Conservation (phyloP, 2,113 vertebrate genomes). For the Polypterus bichir region DNA sequence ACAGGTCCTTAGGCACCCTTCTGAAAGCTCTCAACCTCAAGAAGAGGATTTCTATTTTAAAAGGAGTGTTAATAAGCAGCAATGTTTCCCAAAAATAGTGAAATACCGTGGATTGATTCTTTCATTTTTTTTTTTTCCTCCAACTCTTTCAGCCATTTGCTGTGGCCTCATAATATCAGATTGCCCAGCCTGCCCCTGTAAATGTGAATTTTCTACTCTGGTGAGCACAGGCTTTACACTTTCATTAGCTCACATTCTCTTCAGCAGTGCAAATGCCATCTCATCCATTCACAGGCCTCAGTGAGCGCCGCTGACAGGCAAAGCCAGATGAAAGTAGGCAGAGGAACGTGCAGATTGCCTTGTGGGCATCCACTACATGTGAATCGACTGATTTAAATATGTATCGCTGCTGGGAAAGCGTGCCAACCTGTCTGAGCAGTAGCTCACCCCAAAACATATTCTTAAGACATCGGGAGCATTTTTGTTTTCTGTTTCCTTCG, state of each 20-base stretch:
- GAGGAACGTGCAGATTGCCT: slow-evolving; percentile 25
- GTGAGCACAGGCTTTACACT: slow-evolving; percentile 60
- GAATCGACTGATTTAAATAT: slow-evolving; percentile 14
- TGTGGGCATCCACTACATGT: slow-evolving; percentile 18
- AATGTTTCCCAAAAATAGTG: too few relatives aligned
- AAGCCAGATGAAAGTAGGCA: slow-evolving; percentile 23
- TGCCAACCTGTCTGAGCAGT: slow-evolving; percentile 1
- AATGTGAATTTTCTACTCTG: slow-evolving; percentile 70
- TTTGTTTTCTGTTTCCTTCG: too few relatives aligned
- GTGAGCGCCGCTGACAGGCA: slow-evolving; percentile 38
- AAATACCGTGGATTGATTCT: too few relatives aligned
- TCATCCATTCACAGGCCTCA: slow-evolving; percentile 33
- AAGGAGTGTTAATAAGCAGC: too few relatives aligned
- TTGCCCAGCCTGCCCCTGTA: slow-evolving; percentile 51
- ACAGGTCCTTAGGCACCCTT: too few relatives aligned
- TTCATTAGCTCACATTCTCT: slow-evolving; percentile 71
- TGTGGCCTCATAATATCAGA: slow-evolving; percentile 54
- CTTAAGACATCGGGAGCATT: too few relatives aligned
- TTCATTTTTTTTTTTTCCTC: neutral
- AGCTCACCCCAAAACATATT: neutral
- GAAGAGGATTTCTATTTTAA: too few relatives aligned
- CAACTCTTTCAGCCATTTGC: slow-evolving; percentile 7
- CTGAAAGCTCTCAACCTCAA: too few relatives aligned
- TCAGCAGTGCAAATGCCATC: slow-evolving; percentile 55
- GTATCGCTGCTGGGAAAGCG: slow-evolving; percentile 23